phyloP scores from a whole-genome alignment of 2,888 invertebrate genomes.

The Philereme vetulata region DNA sequence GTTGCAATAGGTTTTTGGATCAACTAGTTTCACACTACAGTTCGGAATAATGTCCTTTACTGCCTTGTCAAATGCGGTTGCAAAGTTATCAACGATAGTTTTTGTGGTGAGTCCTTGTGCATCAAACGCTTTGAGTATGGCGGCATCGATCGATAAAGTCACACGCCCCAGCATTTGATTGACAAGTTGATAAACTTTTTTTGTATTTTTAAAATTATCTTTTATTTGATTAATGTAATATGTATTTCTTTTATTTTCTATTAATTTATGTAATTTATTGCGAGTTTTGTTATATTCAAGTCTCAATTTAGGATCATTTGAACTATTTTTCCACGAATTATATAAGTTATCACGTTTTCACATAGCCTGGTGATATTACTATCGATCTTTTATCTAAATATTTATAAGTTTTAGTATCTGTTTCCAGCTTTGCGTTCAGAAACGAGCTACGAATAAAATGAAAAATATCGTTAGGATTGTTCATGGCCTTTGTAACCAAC shows the following conservation, averaged over 20 bases:
- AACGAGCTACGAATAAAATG: constrained; percentile 9
- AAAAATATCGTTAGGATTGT: no score
- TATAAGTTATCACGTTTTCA: constrained; percentile 7
- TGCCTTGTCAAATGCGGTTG: constrained; percentile 2
- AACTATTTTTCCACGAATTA: constrained; percentile 3
- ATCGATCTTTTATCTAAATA: background rate
- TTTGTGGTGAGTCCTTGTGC: constrained; percentile 8
- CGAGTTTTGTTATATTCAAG: background rate
- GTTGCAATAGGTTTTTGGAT: no score
- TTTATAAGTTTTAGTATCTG: background rate
- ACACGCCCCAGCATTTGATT: constrained; percentile 14
- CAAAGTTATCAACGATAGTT: constrained; percentile 9
- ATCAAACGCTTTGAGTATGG: constrained; percentile 15
- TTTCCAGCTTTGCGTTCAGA: constrained; percentile 3
- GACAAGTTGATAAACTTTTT: constrained; percentile 8
- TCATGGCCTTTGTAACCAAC: no score
- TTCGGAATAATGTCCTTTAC: no score
- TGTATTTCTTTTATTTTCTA: no score
- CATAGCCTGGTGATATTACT: constrained; percentile 3
- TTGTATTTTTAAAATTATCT: constrained; percentile 12
- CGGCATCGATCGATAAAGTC: constrained; percentile 10
- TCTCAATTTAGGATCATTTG: constrained; percentile 6
- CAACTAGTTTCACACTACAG: no score
- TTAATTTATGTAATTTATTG: no score
- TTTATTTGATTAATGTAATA: constrained; percentile 11